phyloP scores from a whole-genome alignment of 2,888 invertebrate species.

The Eupithecia inturbata region DNA sequence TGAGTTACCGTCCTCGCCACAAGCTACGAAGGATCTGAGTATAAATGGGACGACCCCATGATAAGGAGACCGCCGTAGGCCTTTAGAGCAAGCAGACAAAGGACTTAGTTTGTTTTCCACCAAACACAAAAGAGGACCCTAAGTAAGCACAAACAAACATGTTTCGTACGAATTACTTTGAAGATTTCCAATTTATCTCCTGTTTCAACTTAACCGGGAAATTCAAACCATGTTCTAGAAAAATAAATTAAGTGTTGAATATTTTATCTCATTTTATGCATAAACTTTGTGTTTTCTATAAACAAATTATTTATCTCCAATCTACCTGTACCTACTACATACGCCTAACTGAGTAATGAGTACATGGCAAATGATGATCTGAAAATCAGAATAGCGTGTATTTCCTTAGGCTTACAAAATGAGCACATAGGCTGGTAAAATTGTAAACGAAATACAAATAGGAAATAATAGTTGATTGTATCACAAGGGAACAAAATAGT shows the following conservation, averaged over 20 bases:
- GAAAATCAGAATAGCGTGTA: too few relatives aligned
- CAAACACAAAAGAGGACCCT: slow-evolving; percentile 72
- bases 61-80: slow-evolving; percentile 73
- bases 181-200: slow-evolving; percentile 63
- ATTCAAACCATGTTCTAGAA: slow-evolving; percentile 25
- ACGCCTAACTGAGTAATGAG: too few relatives aligned
- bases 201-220: slow-evolving; percentile 53
- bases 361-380: too few relatives aligned
- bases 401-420: too few relatives aligned
- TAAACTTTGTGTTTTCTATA: background rate
- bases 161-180: slow-evolving; percentile 64
- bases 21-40: slow-evolving; percentile 41
- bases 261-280: background rate
- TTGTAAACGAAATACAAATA: too few relatives aligned
- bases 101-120: slow-evolving; percentile 70
- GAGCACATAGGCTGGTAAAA: too few relatives aligned
- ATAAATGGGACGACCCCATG: slow-evolving; percentile 54
- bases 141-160: slow-evolving; percentile 68
- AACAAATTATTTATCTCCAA: background rate
- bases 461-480: too few relatives aligned
- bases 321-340: too few relatives aligned
- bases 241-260: background rate
- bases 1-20: slow-evolving; percentile 26
- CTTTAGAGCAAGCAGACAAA: slow-evolving; percentile 64
- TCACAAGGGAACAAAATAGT: too few relatives aligned